These are phyloP conservation scores for Muraenolepis orangiensis DNA, from an alignment of 2,797 vertebrate species.

Conservation along the genomic window DNA sequence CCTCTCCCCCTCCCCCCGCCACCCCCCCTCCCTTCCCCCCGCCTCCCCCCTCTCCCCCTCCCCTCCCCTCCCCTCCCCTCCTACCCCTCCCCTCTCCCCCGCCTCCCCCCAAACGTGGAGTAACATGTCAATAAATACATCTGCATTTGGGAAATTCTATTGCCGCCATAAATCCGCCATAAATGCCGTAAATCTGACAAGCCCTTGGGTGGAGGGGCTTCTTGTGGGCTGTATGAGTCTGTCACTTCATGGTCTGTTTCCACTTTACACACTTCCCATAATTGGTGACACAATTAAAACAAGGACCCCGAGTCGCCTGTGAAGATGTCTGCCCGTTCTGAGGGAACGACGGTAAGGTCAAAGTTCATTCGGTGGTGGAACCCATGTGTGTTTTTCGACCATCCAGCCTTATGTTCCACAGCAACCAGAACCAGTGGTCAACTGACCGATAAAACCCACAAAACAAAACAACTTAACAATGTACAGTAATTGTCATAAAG, in stretches of 20 bases:
- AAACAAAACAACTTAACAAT: too few species aligned
- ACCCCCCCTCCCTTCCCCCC: too few species aligned
- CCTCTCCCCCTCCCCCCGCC: too few species aligned
- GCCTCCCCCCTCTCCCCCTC: too few species aligned
- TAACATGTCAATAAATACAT: conserved; percentile 66
- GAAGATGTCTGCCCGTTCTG: conserved; percentile 45
- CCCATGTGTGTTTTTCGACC: too few species aligned
- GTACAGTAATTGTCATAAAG: too few species aligned
- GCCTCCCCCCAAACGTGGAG: conserved; percentile 61
- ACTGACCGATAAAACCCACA: too few species aligned
- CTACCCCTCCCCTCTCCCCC: too few species aligned
- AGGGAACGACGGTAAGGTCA: conserved; percentile 47
- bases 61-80: too few species aligned
- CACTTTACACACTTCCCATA: conserved; percentile 58
- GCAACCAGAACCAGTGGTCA: too few species aligned
- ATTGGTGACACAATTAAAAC: conserved; percentile 61
- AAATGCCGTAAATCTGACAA: conserved; percentile 60
- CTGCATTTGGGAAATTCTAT: conserved; percentile 67
- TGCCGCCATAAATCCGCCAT: conserved; percentile 64
- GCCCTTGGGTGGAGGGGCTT: conserved; percentile 22
- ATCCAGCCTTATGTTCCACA: too few species aligned
- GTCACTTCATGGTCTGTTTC: conserved; percentile 51
- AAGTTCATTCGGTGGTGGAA: conserved; percentile 26
- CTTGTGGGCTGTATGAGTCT: conserved; percentile 52
- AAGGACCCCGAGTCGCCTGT: conserved; percentile 48